Conservation (phyloP, 1,140 invertebrate genomes). For the Apis mellifera region Amel_HAv3.1 CM009938.2:9058501-9059000, state of each 20-base stretch:
- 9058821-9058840: neutral
- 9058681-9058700: neutral
- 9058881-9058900: no score
- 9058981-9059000: no score
- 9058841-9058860: neutral
- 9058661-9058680: constrained; percentile 36
- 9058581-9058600: constrained; percentile 4
- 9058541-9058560: neutral
- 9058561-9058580: neutral
- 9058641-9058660: neutral
- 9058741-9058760: neutral
- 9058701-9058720: constrained; percentile 20
- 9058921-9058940: no score
- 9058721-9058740: no score
- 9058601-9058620: neutral
- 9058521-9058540: neutral
- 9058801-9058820: neutral
- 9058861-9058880: neutral
- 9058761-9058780: constrained; percentile 31
- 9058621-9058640: constrained; percentile 8
- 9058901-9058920: no score
- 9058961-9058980: no score
- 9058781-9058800: constrained; percentile 29
- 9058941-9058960: no score
- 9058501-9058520: neutral